Percentiles rank a stretch among this genome's conserved stretches.
These are phyloP conservation scores for Pangasius macronema DNA, from an alignment of 2,797 vertebrate species.

Conservation along the genomic window DNA sequence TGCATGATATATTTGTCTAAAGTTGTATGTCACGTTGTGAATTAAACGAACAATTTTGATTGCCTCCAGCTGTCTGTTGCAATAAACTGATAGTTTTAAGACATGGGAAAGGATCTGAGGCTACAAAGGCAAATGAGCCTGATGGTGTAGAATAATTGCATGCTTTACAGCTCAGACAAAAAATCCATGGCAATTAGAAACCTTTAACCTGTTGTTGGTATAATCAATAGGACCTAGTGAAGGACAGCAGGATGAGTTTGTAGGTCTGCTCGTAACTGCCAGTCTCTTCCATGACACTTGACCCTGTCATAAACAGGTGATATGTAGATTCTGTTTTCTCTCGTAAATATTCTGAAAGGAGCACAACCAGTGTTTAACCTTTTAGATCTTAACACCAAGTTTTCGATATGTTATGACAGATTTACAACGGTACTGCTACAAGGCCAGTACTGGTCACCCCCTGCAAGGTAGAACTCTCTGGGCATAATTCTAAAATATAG, in stretches of 20 bases:
- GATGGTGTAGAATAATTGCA: background rate
- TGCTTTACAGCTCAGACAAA: background rate
- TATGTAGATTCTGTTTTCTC: background rate
- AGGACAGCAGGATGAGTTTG: background rate
- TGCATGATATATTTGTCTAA: background rate
- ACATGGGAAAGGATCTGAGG: background rate
- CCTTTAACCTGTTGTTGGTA: constrained; percentile 23
- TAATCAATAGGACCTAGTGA: background rate
- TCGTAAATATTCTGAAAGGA: background rate
- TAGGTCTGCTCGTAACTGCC: background rate
- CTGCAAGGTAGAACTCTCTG: background rate
- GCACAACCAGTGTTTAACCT: background rate
- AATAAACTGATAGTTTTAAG: background rate
- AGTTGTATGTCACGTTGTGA: background rate
- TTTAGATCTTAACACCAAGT: background rate
- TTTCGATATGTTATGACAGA: background rate
- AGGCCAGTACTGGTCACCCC: background rate
- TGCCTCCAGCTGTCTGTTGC: background rate
- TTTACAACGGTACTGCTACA: background rate
- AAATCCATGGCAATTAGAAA: constrained; percentile 31
- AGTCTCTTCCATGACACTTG: background rate
- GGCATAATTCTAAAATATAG: background rate
- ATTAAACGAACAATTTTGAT: constrained; percentile 13
- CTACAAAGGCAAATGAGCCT: background rate
- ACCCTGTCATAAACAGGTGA: background rate